A percentile compares a stretch with the other conserved stretches of the same genome.
These are phyloP conservation scores for Microchrysa polita DNA, from an alignment of 2,888 invertebrate genomes.

Conservation along the genomic window DNA sequence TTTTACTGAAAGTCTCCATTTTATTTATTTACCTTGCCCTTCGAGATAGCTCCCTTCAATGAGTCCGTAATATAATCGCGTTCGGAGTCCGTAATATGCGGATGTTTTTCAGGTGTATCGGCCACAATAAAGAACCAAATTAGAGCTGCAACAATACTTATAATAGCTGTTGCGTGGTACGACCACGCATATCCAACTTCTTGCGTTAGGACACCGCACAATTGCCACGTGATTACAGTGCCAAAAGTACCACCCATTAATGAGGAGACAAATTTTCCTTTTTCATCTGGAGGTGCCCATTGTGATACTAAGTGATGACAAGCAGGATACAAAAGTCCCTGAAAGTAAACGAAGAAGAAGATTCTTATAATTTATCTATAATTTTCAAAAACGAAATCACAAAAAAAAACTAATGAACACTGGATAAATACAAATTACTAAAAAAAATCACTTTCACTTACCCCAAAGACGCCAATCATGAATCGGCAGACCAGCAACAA, in stretches of 20 bases:
- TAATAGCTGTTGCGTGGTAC: constrained; percentile 71
- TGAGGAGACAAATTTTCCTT: constrained; percentile 76
- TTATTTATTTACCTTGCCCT: constrained; percentile 66
- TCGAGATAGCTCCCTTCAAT: constrained; percentile 68
- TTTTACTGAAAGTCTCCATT: not conserved
- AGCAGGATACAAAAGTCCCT: constrained; percentile 73
- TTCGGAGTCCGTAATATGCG: constrained; percentile 71
- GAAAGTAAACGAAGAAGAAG: too few species aligned
- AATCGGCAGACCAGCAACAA: constrained; percentile 70
- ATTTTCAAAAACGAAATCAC: too few species aligned
- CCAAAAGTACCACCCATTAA: constrained; percentile 79
- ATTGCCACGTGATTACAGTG: constrained; percentile 75
- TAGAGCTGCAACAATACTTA: constrained; percentile 68
- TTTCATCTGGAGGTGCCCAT: constrained; percentile 80
- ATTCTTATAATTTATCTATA: too few species aligned
- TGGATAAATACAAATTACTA: not conserved
- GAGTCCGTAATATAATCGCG: constrained; percentile 71
- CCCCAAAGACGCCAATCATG: constrained; percentile 71
- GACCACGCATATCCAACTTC: constrained; percentile 73
- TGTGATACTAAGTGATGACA: constrained; percentile 73
- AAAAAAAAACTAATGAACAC: too few species aligned
- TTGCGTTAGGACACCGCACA: constrained; percentile 73
- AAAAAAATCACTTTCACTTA: too few species aligned
- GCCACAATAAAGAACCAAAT: constrained; percentile 73
- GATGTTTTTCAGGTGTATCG: constrained; percentile 73